Evolutionary conservation across 2,797 vertebrate genomes (phyloP), one percentile per base, ranked within the genome.

Genomic region (Girardinus metallicus): DNA sequence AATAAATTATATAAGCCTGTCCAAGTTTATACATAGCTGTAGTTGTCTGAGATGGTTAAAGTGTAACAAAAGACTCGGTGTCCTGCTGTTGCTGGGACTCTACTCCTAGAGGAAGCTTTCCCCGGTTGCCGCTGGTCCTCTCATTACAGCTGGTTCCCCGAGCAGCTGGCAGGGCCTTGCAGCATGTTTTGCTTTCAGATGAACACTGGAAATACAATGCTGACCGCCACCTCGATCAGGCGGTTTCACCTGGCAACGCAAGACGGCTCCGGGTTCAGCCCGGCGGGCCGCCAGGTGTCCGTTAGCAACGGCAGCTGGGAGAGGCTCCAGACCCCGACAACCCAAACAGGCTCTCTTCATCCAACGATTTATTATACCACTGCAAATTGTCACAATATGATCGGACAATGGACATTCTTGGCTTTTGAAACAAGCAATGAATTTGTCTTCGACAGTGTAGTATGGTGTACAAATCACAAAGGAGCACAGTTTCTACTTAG

Each of bases 121-220:
- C n/a, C 15, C 44, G 16, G 71, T 73, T 87, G 73, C 82, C 66
- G 79, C 70, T 76, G 75, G 77, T 87, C 81, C 83, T 85, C 84
- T 83, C 15, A 80, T 16, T 76, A 71, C 68, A 83, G 64, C 51
- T 70, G 75, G 66, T 78, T 71, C 74, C 51, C 53, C 79, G 57
- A 86, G 84, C 83, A 89, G 81, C 80, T 85, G 83, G 26, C 57
- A 60, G 51, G 23, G 74, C 51, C 78, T 78, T 71, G 18, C 16
- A 81, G 53, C 74, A 43, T 75, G 43, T 85, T 85, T 77, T 44
- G 5, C 46, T 78, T 82, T 81, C 5, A 0, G 68, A 78, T 75
- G 74, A 84, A 83, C 57, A 81, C n/a, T 74, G 79, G 34, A 72
- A 81, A 86, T 71, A 57, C 70, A 76, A 81, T 62, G 3, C 51